These are phyloP conservation scores for Scaptomyza tumidula DNA, from an alignment of 2,888 invertebrate species.

Conservation along the genomic window DNA sequence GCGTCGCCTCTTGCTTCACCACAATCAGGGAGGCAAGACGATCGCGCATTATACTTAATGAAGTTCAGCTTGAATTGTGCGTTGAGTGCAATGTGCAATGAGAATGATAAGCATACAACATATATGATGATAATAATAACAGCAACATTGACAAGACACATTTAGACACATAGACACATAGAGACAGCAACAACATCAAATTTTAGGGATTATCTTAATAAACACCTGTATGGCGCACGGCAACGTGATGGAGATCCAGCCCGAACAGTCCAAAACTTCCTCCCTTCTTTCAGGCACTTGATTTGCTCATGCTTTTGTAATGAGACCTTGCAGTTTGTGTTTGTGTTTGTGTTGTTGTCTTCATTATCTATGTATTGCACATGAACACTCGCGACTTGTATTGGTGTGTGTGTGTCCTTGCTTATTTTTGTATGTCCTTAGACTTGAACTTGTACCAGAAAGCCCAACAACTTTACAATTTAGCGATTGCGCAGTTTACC, in stretches of 20 bases:
- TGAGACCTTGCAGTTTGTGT: conserved; percentile 37
- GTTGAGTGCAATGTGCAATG: background rate
- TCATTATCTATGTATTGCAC: conserved; percentile 35
- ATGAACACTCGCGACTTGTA: conserved; percentile 11
- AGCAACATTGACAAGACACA: conserved; percentile 9
- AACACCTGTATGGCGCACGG: conserved; percentile 84
- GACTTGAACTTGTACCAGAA: conserved; percentile 68
- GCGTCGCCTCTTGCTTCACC: conserved; percentile 84
- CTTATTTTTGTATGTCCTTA: conserved; percentile 67
- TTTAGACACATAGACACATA: background rate
- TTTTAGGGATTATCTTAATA: conserved; percentile 61
- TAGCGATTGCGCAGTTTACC: conserved; percentile 65
- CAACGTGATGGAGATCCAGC: conserved; percentile 81
- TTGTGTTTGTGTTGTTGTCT: conserved; percentile 19
- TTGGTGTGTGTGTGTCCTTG: conserved; percentile 18
- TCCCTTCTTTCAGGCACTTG: conserved; percentile 13
- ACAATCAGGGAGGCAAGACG: conserved; percentile 84
- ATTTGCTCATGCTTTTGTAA: conserved; percentile 34
- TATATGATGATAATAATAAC: conserved; percentile 35
- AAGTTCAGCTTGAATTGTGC: conserved; percentile 22
- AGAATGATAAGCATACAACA: conserved; percentile 30
- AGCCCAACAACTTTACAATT: conserved; percentile 15
- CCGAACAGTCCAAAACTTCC: conserved; percentile 69
- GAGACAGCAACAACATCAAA: conserved; percentile 27
- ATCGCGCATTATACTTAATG: conserved; percentile 83